Percentiles rank a stretch among this genome's conserved stretches.
These are phyloP conservation scores for Leucoma salicis DNA, from an alignment of 2,888 invertebrate genomes.

Conservation along the genomic window DNA sequence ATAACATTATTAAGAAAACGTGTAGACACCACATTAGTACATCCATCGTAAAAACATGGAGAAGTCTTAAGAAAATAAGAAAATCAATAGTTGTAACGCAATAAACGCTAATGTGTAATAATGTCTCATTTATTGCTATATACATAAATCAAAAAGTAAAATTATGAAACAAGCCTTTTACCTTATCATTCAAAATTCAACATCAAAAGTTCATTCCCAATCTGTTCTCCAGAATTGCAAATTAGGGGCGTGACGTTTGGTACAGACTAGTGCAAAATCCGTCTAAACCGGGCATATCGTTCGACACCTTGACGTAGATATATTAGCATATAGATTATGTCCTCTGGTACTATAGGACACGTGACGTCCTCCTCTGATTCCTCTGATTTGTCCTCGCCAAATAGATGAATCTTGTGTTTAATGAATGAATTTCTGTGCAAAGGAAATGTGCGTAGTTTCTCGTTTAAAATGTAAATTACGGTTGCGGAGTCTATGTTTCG, in stretches of 20 bases:
- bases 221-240: neutral
- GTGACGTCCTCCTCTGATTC: conserved; percentile 37
- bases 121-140: too few relatives aligned
- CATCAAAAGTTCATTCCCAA: neutral
- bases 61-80: too few relatives aligned
- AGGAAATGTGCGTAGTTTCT: conserved; percentile 22
- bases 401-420: conserved; percentile 33
- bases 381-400: conserved; percentile 40
- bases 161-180: neutral
- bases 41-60: too few relatives aligned
- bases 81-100: too few relatives aligned
- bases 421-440: conserved; percentile 35
- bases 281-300: conserved; percentile 30
- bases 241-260: conserved; percentile 1
- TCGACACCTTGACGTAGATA: conserved; percentile 47
- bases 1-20: too few relatives aligned
- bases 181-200: neutral
- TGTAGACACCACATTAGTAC: too few relatives aligned
- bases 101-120: too few relatives aligned
- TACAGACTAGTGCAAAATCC: conserved; percentile 16
- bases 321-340: conserved; percentile 77
- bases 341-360: conserved; percentile 46
- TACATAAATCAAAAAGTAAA: neutral
- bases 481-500: conserved; percentile 10
- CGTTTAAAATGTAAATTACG: conserved; percentile 17